Evolutionary conservation across 2,113 vertebrate species (phyloP).

Genomic region (Phoxinus phoxinus): DNA sequence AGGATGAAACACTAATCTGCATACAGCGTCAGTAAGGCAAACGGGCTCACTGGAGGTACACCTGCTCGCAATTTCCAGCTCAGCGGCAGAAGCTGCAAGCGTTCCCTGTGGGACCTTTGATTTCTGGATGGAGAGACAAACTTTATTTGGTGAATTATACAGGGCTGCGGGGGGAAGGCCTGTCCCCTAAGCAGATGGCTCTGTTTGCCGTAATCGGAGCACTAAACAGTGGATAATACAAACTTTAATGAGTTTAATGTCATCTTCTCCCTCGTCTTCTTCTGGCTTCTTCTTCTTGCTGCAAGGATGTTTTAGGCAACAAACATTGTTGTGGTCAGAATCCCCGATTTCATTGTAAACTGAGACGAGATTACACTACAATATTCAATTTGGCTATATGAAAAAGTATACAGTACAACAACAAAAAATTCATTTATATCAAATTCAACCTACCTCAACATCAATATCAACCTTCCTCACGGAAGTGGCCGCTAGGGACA

Average conservation of each 20-base stretch:
- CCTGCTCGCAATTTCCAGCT: conserved; percentile 59
- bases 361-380: neutral
- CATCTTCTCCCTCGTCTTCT: conserved; percentile 64
- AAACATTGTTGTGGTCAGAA: conserved; percentile 2
- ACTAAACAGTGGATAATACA: conserved; percentile 75
- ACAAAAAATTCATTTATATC: too few relatives aligned
- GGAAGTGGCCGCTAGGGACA: too few relatives aligned
- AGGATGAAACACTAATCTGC: conserved; percentile 32
- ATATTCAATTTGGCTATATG: neutral
- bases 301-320: neutral
- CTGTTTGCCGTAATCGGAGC: conserved; percentile 69
- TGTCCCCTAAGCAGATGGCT: conserved; percentile 78
- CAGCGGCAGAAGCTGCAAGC: conserved; percentile 52
- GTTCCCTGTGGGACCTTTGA: conserved; percentile 48
- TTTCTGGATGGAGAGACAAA: conserved; percentile 69
- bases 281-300: neutral
- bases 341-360: neutral
- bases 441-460: too few relatives aligned
- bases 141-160: conserved; percentile 74
- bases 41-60: conserved; percentile 61
- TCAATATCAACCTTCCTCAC: too few relatives aligned
- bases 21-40: conserved; percentile 61
- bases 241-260: conserved; percentile 79
- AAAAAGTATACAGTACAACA: too few relatives aligned
- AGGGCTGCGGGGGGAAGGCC: conserved; percentile 63